These are phyloP conservation scores for Potamilus streckersoni DNA, from an alignment of 1,140 invertebrate species.

Conservation along the genomic window DNA sequence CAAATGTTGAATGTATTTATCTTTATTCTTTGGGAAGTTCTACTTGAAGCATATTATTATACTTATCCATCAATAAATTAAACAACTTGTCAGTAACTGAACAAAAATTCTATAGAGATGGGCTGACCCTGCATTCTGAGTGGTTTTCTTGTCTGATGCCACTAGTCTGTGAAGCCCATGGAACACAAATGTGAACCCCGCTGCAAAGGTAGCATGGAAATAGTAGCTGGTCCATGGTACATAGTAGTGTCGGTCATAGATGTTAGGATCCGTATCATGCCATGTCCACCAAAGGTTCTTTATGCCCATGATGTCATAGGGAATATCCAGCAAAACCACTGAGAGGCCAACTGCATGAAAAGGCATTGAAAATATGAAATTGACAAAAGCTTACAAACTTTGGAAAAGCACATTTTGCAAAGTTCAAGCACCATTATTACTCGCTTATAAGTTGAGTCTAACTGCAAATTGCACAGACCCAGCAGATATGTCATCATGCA, in stretches of 20 bases:
- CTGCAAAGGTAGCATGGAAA: constrained; percentile 82
- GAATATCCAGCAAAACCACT: constrained; percentile 81
- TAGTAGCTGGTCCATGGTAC: constrained; percentile 84
- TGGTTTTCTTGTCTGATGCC: constrained; percentile 64
- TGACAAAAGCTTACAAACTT: too few species aligned
- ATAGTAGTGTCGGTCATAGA: constrained; percentile 82
- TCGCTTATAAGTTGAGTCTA: too few species aligned
- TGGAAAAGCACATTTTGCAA: too few species aligned
- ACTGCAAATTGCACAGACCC: too few species aligned
- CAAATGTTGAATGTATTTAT: too few species aligned
- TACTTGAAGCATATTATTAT: too few species aligned
- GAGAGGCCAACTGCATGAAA: constrained; percentile 75
- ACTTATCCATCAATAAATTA: too few species aligned
- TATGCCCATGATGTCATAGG: constrained; percentile 84
- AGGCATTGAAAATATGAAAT: too few species aligned
- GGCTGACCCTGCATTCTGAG: constrained; percentile 49
- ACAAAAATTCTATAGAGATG: not conserved
- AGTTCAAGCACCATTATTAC: too few species aligned
- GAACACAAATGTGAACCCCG: constrained; percentile 79
- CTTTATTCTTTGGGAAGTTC: too few species aligned
- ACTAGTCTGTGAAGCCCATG: constrained; percentile 72
- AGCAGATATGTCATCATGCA: too few species aligned
- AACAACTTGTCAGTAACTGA: not conserved
- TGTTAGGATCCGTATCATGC: constrained; percentile 88
- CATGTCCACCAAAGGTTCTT: constrained; percentile 87